Percentiles rank a stretch among this genome's conserved stretches.
phyloP scores from a whole-genome alignment of 2,797 vertebrate species.

The Helostoma temminkii region DNA sequence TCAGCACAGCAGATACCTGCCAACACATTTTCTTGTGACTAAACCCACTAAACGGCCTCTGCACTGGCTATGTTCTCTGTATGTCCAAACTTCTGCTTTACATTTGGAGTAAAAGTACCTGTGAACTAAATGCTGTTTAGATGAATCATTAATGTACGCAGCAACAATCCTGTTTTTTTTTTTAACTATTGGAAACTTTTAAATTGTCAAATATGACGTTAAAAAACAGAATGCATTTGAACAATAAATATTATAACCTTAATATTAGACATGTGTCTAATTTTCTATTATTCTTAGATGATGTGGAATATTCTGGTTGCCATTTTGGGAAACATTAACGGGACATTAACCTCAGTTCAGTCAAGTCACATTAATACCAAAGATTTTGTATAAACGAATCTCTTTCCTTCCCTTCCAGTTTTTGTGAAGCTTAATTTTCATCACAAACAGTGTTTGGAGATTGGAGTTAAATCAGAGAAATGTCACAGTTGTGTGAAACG shows the following conservation, averaged over 20 bases:
- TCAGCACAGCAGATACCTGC: background rate
- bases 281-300: background rate
- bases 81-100: background rate
- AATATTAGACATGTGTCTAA: background rate
- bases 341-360: background rate
- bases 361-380: background rate
- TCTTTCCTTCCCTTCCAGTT: background rate
- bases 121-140: conserved; percentile 41
- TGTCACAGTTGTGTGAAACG: conserved; percentile 10
- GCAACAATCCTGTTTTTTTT: conserved; percentile 44
- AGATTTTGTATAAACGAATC: background rate
- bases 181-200: conserved; percentile 34
- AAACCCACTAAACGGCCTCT: background rate
- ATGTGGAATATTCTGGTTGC: background rate
- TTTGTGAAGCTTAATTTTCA: conserved; percentile 1
- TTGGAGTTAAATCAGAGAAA: conserved; percentile 1
- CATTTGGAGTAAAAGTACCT: background rate
- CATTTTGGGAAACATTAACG: too few species aligned
- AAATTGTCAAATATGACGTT: conserved; percentile 25
- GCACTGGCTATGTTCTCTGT: background rate
- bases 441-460: background rate
- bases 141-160: conserved; percentile 71
- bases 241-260: too few species aligned
- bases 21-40: background rate
- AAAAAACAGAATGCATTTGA: too few species aligned